Evolutionary conservation across 2,113 vertebrate genomes (phyloP).

Genomic region (Planiliza haematocheilus): DNA sequence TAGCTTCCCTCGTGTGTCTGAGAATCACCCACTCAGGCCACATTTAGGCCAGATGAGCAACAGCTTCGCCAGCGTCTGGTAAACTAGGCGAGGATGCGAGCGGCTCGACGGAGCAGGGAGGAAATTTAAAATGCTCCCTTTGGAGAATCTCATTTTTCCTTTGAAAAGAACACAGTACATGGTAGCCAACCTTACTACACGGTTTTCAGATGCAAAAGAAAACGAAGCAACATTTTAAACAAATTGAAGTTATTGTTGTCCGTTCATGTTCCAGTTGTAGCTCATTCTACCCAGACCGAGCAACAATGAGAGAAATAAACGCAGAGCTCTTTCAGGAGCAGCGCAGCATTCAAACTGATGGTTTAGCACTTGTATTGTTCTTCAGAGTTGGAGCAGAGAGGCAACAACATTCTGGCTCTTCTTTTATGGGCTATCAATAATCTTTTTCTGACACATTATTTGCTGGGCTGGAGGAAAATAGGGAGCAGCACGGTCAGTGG

Average conservation of each 20-base stretch:
- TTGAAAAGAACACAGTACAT: slow-evolving; percentile 35
- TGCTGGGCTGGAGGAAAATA: slow-evolving; percentile 79
- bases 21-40: slow-evolving; percentile 78
- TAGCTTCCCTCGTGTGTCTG: slow-evolving; percentile 76
- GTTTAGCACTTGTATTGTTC: slow-evolving; percentile 80
- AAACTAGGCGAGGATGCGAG: slow-evolving; percentile 51
- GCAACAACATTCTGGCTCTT: slow-evolving; percentile 76
- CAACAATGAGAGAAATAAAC: slow-evolving; percentile 63
- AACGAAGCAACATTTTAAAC: slow-evolving; percentile 53
- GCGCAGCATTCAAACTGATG: slow-evolving; percentile 76
- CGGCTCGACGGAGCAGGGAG: slow-evolving; percentile 46
- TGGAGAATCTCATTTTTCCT: slow-evolving; percentile 41
- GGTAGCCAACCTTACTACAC: slow-evolving; percentile 41
- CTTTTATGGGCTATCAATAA: slow-evolving; percentile 80
- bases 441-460: slow-evolving; percentile 84
- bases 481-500: slow-evolving; percentile 86
- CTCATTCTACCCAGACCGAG: slow-evolving; percentile 56
- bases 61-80: slow-evolving; percentile 58
- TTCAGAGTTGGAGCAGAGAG: slow-evolving; percentile 65
- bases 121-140: slow-evolving; percentile 48
- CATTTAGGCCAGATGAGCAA: slow-evolving; percentile 74
- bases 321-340: slow-evolving; percentile 52
- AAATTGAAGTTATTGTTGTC: slow-evolving; percentile 65
- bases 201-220: slow-evolving; percentile 58
- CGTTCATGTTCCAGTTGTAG: slow-evolving; percentile 67